Conservation (phyloP, 2,888 invertebrate genomes). For the Aquatica leii region DNA sequence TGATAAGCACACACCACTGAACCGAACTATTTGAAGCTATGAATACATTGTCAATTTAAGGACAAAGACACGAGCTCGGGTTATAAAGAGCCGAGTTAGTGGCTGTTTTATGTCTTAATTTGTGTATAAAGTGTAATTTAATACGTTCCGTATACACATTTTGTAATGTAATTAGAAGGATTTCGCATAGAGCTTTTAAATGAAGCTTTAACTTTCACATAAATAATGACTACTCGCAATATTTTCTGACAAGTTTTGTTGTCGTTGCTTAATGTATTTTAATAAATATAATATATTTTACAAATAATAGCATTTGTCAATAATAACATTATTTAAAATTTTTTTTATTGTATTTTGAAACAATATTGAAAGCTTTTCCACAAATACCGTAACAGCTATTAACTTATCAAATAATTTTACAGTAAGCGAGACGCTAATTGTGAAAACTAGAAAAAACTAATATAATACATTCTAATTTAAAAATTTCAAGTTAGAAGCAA, state of each 20-base stretch:
- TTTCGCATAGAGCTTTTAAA: slow-evolving; percentile 29
- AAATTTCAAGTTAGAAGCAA: no score
- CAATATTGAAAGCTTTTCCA: no score
- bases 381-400: no score
- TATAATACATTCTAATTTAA: no score
- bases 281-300: no score
- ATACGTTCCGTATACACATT: slow-evolving; percentile 32
- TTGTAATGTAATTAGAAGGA: slow-evolving; percentile 29
- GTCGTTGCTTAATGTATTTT: neutral
- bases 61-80: slow-evolving; percentile 35
- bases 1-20: slow-evolving; percentile 39
- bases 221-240: slow-evolving; percentile 1
- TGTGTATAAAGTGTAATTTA: slow-evolving; percentile 39
- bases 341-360: no score
- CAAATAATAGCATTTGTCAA: no score
- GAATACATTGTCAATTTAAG: slow-evolving; percentile 39
- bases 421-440: no score
- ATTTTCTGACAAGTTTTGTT: neutral
- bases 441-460: no score
- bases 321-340: no score
- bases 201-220: slow-evolving; percentile 22
- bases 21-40: slow-evolving; percentile 38
- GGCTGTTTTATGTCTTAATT: slow-evolving; percentile 38
- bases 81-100: slow-evolving; percentile 39
- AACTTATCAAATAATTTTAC: no score